A percentile compares a stretch with the other conserved stretches of the same genome.
phyloP scores from a whole-genome alignment of 2,888 invertebrate genomes.

The Antheraea assamensis region DNA sequence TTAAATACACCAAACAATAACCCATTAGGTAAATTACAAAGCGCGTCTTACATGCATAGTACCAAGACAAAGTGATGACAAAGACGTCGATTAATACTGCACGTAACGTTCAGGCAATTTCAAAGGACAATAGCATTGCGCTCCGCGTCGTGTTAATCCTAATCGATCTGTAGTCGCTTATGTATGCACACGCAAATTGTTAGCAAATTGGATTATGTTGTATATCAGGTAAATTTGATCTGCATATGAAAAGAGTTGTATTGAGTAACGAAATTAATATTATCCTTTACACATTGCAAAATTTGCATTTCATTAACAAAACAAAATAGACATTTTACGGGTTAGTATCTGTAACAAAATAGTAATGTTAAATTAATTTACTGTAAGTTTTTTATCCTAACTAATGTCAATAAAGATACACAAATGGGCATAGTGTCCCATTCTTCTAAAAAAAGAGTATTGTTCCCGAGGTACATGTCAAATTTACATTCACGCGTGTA shows the following conservation, averaged over 20 bases:
- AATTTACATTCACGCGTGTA: too few relatives aligned
- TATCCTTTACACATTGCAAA: neutral
- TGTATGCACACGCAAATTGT: constrained; percentile 1
- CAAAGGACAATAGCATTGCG: neutral
- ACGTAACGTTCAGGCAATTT: neutral
- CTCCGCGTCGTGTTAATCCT: neutral
- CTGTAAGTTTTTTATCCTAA: too few relatives aligned
- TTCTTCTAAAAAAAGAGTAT: too few relatives aligned
- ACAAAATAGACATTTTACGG: too few relatives aligned
- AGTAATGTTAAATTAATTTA: too few relatives aligned
- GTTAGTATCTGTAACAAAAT: too few relatives aligned
- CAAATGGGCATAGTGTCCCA: too few relatives aligned
- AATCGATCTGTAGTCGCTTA: neutral
- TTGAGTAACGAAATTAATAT: neutral
- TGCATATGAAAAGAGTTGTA: neutral
- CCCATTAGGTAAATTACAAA: neutral
- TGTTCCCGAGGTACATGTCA: too few relatives aligned
- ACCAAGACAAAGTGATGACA: constrained; percentile 10
- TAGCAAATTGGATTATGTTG: constrained; percentile 10
- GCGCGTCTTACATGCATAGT: neutral
- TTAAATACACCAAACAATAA: constrained; percentile 9
- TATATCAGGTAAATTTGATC: neutral
- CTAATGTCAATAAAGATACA: too few relatives aligned
- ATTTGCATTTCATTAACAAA: neutral
- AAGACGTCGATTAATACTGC: neutral